phyloP scores from a whole-genome alignment of 2,888 invertebrate genomes.

The Cyclophora punctaria region DNA sequence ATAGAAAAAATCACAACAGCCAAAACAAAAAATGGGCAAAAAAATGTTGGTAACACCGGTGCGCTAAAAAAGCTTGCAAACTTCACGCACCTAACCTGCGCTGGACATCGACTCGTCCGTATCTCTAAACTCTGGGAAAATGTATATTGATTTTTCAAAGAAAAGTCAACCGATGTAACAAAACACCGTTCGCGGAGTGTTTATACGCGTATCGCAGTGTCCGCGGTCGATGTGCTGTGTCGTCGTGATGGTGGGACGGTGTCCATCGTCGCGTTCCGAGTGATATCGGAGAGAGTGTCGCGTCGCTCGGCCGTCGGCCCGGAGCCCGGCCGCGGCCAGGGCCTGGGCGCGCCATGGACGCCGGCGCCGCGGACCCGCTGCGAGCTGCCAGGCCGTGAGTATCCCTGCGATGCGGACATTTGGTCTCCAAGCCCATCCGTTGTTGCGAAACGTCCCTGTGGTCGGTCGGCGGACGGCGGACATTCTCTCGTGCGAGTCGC shows the following conservation, averaged over 20 bases:
- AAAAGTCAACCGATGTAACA: slow-evolving; percentile 76
- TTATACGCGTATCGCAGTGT: slow-evolving; percentile 68
- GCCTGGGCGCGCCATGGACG: slow-evolving; percentile 72
- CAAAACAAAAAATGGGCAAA: slow-evolving; percentile 74
- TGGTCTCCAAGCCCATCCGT: slow-evolving; percentile 60
- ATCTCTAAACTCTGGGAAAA: slow-evolving; percentile 73
- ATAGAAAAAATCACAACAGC: slow-evolving; percentile 72
- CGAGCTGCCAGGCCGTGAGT: slow-evolving; percentile 73
- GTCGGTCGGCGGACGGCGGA: slow-evolving; percentile 53
- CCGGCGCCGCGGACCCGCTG: slow-evolving; percentile 69
- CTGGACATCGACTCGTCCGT: slow-evolving; percentile 77
- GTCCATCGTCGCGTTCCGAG: slow-evolving; percentile 66
- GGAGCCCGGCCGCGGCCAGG: slow-evolving; percentile 70
- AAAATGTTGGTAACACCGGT: slow-evolving; percentile 76
- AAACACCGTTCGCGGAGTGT: slow-evolving; percentile 74
- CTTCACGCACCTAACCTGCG: slow-evolving; percentile 76
- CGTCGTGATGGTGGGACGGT: slow-evolving; percentile 72
- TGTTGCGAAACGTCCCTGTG: slow-evolving; percentile 61
- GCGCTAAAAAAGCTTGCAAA: slow-evolving; percentile 77
- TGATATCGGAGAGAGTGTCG: slow-evolving; percentile 71
- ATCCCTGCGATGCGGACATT: slow-evolving; percentile 57
- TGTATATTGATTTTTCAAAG: slow-evolving; percentile 77
- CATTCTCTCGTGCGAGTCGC: slow-evolving; percentile 69
- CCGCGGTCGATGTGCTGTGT: slow-evolving; percentile 68
- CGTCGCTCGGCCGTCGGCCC: slow-evolving; percentile 69